Base-by-base conservation (phyloP, 2,888 invertebrate genomes). In the Oithona nana region DNA sequence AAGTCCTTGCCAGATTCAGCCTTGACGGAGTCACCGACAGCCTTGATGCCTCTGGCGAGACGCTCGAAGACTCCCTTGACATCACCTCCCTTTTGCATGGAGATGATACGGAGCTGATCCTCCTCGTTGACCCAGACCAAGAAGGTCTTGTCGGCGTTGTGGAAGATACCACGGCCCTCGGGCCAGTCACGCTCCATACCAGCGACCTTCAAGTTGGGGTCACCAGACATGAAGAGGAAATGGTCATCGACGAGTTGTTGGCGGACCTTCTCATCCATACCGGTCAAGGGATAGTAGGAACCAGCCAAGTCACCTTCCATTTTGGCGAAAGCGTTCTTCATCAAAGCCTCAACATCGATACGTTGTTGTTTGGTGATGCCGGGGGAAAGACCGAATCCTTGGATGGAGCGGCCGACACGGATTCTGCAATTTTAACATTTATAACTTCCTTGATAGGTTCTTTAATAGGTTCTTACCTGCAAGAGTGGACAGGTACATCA, bases 81-180 rank as follows among this genome's bases (percentile, higher is more conserved):
- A 66, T 74, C 71, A 56, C 73, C 73, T 61, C 73, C 76, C 68
- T 70, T 71, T 67, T 75, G 72, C 76, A 76, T 76, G 66, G 75
- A 75, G 68, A 76, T 76, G 68, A 76, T 73, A 57, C 76, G 71
- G 67, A 75, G 71, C 68, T 76, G 76, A 66, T 76, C 76, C 69
- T 76, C 76, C 68, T 77, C 76, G 68, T 76, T 76, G 66, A 73
- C 71, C 75, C 76, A 76, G 65, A 76, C 66, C 50, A 67, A 70
- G 73, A 77, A 77, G 64, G 73, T 75, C 69, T 75, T 76, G 67
- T 70, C 69, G 63, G 72, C 70, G 69, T 77, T 77, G 64, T 69
- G 69, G 72, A 70, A 77, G 69, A 77, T 77, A 63, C 77, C 77
- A 66, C 77, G 72, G 52, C 76, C 76, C 65, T 72, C 73, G 61